phyloP scores from a whole-genome alignment of 2,888 invertebrate species.

The Ypsolopha sequella region DNA sequence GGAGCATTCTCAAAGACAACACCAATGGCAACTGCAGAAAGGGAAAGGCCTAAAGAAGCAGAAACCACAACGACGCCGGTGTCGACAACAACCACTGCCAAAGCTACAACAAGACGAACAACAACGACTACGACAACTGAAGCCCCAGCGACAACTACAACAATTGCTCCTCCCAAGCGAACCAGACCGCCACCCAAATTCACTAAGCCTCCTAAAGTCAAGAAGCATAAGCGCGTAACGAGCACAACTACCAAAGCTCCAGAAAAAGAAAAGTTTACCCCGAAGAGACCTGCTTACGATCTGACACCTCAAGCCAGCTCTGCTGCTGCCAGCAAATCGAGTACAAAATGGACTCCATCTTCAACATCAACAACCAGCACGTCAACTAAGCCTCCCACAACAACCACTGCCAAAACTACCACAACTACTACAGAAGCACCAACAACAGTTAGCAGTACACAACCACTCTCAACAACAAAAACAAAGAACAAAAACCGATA shows the following conservation, averaged over 20 bases:
- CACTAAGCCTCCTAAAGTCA: conserved; percentile 40
- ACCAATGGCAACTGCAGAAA: conserved; percentile 38
- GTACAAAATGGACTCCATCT: conserved; percentile 18
- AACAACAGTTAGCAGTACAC: conserved; percentile 14
- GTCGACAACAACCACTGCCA: conserved; percentile 12
- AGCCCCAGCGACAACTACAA: conserved; percentile 16
- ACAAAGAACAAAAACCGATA: conserved; percentile 46
- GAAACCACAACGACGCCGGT: conserved; percentile 21
- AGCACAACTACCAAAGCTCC: conserved; percentile 22
- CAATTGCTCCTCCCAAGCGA: conserved; percentile 36
- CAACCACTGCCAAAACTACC: conserved; percentile 15
- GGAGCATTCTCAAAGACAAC: conserved; percentile 53
- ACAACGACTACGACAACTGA: conserved; percentile 7
- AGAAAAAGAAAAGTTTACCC: conserved; percentile 19
- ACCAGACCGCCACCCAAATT: conserved; percentile 54
- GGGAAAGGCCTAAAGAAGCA: conserved; percentile 18
- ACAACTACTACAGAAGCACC: conserved; percentile 21
- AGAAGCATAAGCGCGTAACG: conserved; percentile 51
- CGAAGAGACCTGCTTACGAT: conserved; percentile 35
- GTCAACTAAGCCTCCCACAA: conserved; percentile 11
- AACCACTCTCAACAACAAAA: conserved; percentile 15
- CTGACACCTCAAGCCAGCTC: conserved; percentile 47
- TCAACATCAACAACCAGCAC: conserved; percentile 16
- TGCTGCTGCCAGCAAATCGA: conserved; percentile 28
- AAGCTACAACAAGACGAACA: not conserved